Conservation (phyloP, 2,888 invertebrate species). For the Himalopsyche kuldschensis region DNA sequence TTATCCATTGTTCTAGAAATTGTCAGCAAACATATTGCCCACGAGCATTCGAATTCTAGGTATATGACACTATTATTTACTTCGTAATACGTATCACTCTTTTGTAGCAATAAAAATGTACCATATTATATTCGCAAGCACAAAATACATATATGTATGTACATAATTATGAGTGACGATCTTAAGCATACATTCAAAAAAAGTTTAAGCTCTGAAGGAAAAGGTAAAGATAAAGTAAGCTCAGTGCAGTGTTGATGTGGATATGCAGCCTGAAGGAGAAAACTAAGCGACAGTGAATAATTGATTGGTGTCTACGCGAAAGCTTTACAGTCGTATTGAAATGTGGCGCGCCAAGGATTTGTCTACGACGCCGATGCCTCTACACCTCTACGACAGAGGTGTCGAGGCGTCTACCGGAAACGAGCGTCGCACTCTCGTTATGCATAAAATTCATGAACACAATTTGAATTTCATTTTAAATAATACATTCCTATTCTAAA, state of each 20-base stretch:
- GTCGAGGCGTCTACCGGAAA: neutral
- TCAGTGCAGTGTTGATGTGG: neutral
- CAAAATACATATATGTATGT: too few relatives aligned
- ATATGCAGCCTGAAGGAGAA: neutral
- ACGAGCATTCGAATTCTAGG: too few relatives aligned
- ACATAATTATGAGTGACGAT: neutral
- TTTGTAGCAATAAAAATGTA: too few relatives aligned
- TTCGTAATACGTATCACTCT: too few relatives aligned
- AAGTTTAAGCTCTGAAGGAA: neutral
- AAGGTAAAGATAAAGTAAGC: neutral
- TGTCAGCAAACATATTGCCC: too few relatives aligned
- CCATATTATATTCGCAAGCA: too few relatives aligned
- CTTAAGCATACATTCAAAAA: neutral
- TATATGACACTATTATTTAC: too few relatives aligned
- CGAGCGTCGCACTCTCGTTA: neutral
- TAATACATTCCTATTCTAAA: too few relatives aligned
- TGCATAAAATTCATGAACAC: too few relatives aligned
- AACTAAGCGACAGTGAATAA: slow-evolving; percentile 1
- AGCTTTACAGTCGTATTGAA: slow-evolving; percentile 2
- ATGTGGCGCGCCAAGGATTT: slow-evolving; percentile 8
- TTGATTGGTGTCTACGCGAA: slow-evolving; percentile 16
- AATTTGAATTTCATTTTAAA: too few relatives aligned
- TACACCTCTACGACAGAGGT: neutral
- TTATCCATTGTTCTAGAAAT: too few relatives aligned
- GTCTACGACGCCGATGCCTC: neutral